These are phyloP conservation scores for Lydus trimaculatus DNA, from an alignment of 2,888 invertebrate species.

Conservation along the genomic window DNA sequence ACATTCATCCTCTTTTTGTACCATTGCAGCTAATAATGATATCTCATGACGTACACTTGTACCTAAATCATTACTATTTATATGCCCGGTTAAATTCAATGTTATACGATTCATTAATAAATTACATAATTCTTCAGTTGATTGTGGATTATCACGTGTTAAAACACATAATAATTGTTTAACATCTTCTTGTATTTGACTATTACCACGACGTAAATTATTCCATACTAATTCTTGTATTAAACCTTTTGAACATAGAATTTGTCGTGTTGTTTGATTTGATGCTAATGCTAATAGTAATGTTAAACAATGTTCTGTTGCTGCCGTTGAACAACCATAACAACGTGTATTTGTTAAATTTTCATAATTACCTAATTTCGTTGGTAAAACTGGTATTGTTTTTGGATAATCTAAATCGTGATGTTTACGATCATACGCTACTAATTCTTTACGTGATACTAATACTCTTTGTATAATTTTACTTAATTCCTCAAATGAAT, in stretches of 20 bases:
- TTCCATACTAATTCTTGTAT: slow-evolving; percentile 90
- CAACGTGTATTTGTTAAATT: slow-evolving; percentile 68
- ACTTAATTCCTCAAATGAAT: slow-evolving; percentile 93
- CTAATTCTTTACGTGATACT: slow-evolving; percentile 88
- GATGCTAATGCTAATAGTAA: slow-evolving; percentile 88
- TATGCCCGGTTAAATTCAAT: slow-evolving; percentile 75
- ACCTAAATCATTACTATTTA: slow-evolving; percentile 76
- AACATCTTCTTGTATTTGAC: slow-evolving; percentile 84
- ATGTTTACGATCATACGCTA: slow-evolving; percentile 88
- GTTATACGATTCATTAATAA: slow-evolving; percentile 85
- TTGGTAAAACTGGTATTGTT: slow-evolving; percentile 60
- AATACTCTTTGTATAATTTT: slow-evolving; percentile 89
- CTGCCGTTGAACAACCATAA: slow-evolving; percentile 88
- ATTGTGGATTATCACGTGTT: slow-evolving; percentile 84
- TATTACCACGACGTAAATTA: slow-evolving; percentile 85
- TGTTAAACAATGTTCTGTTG: slow-evolving; percentile 93
- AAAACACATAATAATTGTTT: slow-evolving; percentile 83
- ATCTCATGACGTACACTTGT: slow-evolving; percentile 89
- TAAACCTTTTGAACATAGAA: slow-evolving; percentile 83
- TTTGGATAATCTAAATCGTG: slow-evolving; percentile 65
- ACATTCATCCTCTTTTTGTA: slow-evolving; percentile 92
- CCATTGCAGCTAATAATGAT: slow-evolving; percentile 82
- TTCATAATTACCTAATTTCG: slow-evolving; percentile 11
- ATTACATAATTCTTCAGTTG: slow-evolving; percentile 84
- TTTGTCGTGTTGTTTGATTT: slow-evolving; percentile 75